Evolutionary conservation across 1,140 invertebrate genomes (phyloP), one percentile per base, ranked within the genome.

Genomic region (Idris sp.): DNA sequence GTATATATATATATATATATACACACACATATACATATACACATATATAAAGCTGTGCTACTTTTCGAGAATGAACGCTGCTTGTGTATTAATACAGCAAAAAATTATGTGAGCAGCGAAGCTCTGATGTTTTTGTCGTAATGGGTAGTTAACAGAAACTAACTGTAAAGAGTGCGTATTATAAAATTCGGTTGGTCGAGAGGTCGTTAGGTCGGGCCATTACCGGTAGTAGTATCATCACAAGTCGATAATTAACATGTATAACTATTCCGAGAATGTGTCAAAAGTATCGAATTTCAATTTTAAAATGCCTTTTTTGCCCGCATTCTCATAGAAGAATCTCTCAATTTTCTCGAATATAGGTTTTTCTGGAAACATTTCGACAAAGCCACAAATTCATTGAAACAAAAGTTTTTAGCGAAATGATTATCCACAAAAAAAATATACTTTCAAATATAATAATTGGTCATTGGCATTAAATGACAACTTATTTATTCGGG

Each of bases 11-110:
- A n/a, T n/a, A n/a, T n/a, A n/a, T n/a, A n/a, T n/a, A n/a, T n/a
- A n/a, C n/a, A n/a, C n/a, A n/a, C n/a, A n/a, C n/a, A n/a, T n/a
- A n/a, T n/a, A n/a, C n/a, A n/a, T n/a, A n/a, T n/a, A n/a, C n/a
- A n/a, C n/a, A n/a, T n/a, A 67, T 75, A 62, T 62, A 56, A 62
- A 62, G 14, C 22, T 68, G 72, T 68, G 62, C 72, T 68, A 75
- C 72, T 69, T 74, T 69, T 59, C 14, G 28, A 35, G n/a, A 72
- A 71, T 33, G 48, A 54, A 54, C 38, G 56, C 22, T 30, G 31
- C 16, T 59, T 16, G 25, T 61, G 67, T 40, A 46, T 69, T 61
- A 69, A 69, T 46, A 54, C 10, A 13, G 33, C 48, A 71, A 71
- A 71, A 71, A 71, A 61, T 49, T 51, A 35, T 48, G 41, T 16